Percentiles rank a stretch among this genome's conserved stretches.
These are phyloP conservation scores for Uropetala carovei DNA, from an alignment of 2,888 invertebrate species.

Conservation along the genomic window DNA sequence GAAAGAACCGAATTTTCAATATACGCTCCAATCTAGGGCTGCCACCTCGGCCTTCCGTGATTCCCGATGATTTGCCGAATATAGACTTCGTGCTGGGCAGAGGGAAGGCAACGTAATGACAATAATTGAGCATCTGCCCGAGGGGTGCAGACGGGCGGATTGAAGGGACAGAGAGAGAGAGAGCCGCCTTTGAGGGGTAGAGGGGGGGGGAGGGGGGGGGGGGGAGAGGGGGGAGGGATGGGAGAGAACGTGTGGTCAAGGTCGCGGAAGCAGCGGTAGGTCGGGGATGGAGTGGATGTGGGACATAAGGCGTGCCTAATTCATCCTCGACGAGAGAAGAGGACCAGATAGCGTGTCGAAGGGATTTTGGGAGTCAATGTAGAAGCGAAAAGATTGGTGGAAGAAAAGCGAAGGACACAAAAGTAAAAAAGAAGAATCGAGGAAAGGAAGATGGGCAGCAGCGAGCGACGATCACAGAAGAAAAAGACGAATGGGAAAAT, in stretches of 20 bases:
- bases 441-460: too few species aligned
- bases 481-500: too few species aligned
- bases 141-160: too few species aligned
- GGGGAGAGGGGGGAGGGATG: too few species aligned
- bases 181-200: not conserved
- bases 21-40: not conserved
- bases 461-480: too few species aligned
- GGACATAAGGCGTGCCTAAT: constrained; percentile 25
- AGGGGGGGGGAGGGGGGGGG: too few species aligned
- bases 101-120: constrained; percentile 33
- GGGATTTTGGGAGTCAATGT: not conserved
- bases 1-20: not conserved
- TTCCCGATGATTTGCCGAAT: not conserved
- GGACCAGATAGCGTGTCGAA: not conserved
- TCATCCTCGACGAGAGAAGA: not conserved
- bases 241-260: not conserved
- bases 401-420: not conserved
- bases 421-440: too few species aligned
- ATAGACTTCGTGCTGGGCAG: not conserved
- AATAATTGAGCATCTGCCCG: not conserved
- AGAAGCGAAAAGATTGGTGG: not conserved
- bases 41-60: not conserved
- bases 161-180: not conserved
- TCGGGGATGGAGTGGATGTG: not conserved
- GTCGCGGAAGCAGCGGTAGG: constrained; percentile 39